Conservation (phyloP, 2,888 invertebrate species). For the Crossocerus cetratus region DNA sequence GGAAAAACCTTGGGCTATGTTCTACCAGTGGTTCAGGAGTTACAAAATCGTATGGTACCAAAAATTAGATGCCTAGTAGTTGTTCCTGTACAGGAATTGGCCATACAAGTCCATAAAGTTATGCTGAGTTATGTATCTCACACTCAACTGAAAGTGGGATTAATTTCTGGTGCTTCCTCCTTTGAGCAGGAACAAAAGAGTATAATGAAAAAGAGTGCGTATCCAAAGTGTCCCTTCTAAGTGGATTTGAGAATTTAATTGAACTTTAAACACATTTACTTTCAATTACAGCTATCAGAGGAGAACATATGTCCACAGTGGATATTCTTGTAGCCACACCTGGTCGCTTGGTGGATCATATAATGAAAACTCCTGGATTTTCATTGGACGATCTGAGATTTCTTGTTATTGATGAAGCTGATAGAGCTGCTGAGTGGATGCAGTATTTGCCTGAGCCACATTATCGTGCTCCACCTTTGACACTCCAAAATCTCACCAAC, state of each 20-base stretch:
- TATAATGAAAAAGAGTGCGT: slow-evolving; percentile 77
- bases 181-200: slow-evolving; percentile 84
- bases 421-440: slow-evolving; percentile 93
- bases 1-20: slow-evolving; percentile 95
- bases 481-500: slow-evolving; percentile 74
- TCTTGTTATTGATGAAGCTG: slow-evolving; percentile 97
- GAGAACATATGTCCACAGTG: slow-evolving; percentile 79
- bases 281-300: slow-evolving; percentile 50
- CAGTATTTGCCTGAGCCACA: slow-evolving; percentile 81
- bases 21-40: slow-evolving; percentile 88
- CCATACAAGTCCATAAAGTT: slow-evolving; percentile 91
- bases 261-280: slow-evolving; percentile 21
- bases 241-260: slow-evolving; percentile 18
- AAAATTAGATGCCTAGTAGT: slow-evolving; percentile 91
- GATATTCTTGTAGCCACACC: slow-evolving; percentile 97
- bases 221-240: not conserved
- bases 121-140: slow-evolving; percentile 85
- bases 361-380: slow-evolving; percentile 90
- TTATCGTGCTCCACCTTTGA: slow-evolving; percentile 77
- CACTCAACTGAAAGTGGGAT: slow-evolving; percentile 84
- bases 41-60: slow-evolving; percentile 81
- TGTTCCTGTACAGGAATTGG: slow-evolving; percentile 94
- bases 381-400: slow-evolving; percentile 85
- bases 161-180: slow-evolving; percentile 84
- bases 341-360: slow-evolving; percentile 94